Conservation (phyloP, 2,888 invertebrate genomes). For the Rhyacophila evoluta region DNA sequence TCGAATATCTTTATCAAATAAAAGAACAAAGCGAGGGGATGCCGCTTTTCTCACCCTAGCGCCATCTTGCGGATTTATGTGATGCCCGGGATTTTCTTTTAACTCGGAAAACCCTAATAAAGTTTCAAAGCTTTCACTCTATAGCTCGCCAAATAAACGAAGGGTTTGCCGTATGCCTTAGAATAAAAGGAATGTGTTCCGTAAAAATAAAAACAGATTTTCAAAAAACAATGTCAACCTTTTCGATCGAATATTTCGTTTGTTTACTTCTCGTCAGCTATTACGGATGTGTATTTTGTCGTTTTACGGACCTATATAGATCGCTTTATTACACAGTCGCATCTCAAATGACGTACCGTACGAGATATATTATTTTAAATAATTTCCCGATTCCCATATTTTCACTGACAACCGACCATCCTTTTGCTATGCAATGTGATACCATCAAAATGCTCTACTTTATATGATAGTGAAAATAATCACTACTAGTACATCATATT, state of each 20-base stretch:
- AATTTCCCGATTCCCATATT: neutral
- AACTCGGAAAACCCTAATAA: constrained; percentile 53
- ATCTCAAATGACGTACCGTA: neutral
- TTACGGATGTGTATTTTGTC: constrained; percentile 14
- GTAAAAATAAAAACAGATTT: constrained; percentile 53
- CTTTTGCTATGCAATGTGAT: too few relatives aligned
- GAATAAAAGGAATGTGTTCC: constrained; percentile 52
- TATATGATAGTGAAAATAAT: too few relatives aligned
- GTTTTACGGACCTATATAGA: neutral
- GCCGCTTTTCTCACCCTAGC: constrained; percentile 44
- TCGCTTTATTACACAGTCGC: neutral
- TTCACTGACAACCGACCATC: neutral
- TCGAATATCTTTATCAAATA: constrained; percentile 53
- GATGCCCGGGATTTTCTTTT: constrained; percentile 52
- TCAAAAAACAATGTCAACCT: constrained; percentile 49
- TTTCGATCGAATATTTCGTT: constrained; percentile 30
- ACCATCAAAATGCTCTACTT: too few relatives aligned
- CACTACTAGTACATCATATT: too few relatives aligned
- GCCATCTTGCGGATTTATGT: constrained; percentile 53
- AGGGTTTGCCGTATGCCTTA: constrained; percentile 38
- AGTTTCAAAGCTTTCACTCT: constrained; percentile 49
- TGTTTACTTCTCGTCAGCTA: constrained; percentile 14
- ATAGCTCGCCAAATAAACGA: constrained; percentile 51
- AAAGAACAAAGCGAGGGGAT: constrained; percentile 49
- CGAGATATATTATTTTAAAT: neutral